A percentile compares a stretch with the other conserved stretches of the same genome.
phyloP scores from a whole-genome alignment of 1,140 invertebrate genomes.

The Drosophila ficusphila region DNA sequence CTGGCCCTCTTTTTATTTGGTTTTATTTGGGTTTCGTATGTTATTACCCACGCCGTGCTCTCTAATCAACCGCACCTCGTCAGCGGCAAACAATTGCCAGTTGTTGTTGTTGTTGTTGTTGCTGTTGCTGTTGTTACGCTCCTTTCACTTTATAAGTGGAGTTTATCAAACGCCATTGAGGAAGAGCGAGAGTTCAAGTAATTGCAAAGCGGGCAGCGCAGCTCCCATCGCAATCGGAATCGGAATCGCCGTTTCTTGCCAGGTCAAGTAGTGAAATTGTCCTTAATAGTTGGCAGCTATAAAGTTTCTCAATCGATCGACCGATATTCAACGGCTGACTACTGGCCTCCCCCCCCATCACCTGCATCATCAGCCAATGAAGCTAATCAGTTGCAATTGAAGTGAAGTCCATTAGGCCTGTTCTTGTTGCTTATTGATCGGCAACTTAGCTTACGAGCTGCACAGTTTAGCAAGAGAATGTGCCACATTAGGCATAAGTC shows the following conservation, averaged over 20 bases:
- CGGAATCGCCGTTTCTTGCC: conserved; percentile 6
- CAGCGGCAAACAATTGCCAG: conserved; percentile 33
- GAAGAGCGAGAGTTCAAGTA: conserved; percentile 72
- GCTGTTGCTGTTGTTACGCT: conserved; percentile 39
- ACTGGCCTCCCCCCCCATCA: no score
- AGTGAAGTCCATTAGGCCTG: no score
- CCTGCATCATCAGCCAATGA: no score
- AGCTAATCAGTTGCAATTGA: conserved; percentile 30
- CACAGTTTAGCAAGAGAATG: no score
- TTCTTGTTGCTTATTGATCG: no score
- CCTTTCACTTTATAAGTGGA: conserved; percentile 74
- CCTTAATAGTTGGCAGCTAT: conserved; percentile 45
- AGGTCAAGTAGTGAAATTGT: conserved; percentile 79
- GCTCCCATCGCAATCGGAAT: not conserved
- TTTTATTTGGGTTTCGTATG: conserved; percentile 4
- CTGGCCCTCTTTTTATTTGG: not conserved
- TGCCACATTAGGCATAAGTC: no score
- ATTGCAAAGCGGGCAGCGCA: conserved; percentile 42
- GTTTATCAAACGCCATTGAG: conserved; percentile 76
- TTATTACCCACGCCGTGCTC: conserved; percentile 47
- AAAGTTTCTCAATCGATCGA: not conserved
- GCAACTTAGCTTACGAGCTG: no score
- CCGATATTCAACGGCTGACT: not conserved
- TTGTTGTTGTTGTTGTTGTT: no score
- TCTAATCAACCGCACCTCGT: conserved; percentile 59